Percentiles rank a stretch among this genome's conserved stretches.
These are phyloP conservation scores for Arothron firmamentum DNA, from an alignment of 2,113 vertebrate genomes.

Conservation along the genomic window DNA sequence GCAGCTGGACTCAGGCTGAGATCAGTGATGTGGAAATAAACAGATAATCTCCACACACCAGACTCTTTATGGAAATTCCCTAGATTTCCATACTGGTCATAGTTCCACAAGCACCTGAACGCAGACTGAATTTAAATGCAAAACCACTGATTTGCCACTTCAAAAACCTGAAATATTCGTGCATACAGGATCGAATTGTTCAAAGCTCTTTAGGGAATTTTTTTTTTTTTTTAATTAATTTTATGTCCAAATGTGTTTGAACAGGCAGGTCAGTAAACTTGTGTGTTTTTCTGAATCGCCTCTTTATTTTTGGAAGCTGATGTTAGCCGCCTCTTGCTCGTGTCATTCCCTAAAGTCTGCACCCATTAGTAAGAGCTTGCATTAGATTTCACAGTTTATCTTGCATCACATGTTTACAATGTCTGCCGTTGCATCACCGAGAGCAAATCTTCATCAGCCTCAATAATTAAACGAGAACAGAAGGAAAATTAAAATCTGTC, in stretches of 20 bases:
- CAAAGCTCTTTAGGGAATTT: too few relatives aligned
- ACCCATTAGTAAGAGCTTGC: constrained; percentile 58
- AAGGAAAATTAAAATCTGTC: too few relatives aligned
- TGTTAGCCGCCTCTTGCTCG: constrained; percentile 15
- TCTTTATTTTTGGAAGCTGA: not conserved
- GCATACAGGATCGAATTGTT: too few relatives aligned
- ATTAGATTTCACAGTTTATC: constrained; percentile 62
- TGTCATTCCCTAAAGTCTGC: not conserved
- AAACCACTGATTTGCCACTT: too few relatives aligned
- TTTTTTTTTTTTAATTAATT: too few relatives aligned
- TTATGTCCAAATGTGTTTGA: too few relatives aligned
- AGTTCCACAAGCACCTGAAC: too few relatives aligned
- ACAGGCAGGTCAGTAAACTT: too few relatives aligned
- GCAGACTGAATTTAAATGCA: not conserved
- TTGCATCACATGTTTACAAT: constrained; percentile 75
- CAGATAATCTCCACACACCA: not conserved
- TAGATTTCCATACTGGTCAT: not conserved
- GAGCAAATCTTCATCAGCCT: constrained; percentile 8
- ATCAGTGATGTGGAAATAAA: not conserved
- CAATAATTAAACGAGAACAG: too few relatives aligned
- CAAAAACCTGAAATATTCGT: too few relatives aligned
- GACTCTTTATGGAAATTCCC: not conserved
- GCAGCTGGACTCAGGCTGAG: not conserved
- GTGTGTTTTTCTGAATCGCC: not conserved
- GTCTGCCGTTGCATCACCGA: constrained; percentile 57